Percentiles rank a stretch among this genome's conserved stretches.
Conservation (phyloP, 2,888 invertebrate genomes). For the Cephus pygmeus region DNA sequence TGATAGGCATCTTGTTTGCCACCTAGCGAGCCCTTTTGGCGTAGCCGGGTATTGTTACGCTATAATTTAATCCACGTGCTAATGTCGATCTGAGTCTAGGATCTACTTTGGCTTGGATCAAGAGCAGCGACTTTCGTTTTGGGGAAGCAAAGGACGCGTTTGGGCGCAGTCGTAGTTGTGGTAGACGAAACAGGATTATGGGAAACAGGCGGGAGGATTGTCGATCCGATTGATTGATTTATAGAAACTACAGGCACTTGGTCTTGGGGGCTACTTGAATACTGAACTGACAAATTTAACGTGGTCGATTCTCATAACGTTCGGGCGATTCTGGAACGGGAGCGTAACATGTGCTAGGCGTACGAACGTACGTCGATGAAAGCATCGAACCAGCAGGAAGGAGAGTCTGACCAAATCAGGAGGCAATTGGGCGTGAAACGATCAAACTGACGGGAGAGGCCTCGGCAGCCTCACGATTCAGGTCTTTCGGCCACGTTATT, state of each 20-base stretch:
- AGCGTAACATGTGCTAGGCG: neutral
- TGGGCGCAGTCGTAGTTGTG: neutral
- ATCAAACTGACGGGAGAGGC: neutral
- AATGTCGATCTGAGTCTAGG: neutral
- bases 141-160: neutral
- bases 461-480: neutral
- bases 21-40: neutral
- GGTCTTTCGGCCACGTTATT: neutral
- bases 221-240: neutral
- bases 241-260: neutral
- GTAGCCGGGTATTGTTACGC: neutral
- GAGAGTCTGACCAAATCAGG: conserved; percentile 4
- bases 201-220: no score
- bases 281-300: neutral
- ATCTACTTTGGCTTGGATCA: neutral
- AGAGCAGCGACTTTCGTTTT: neutral
- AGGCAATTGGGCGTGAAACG: conserved; percentile 12
- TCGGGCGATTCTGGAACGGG: neutral
- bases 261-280: neutral
- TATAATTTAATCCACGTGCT: neutral
- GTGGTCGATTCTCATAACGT: neutral
- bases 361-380: neutral
- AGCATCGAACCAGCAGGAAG: neutral
- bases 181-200: neutral
- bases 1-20: neutral